phyloP scores from a whole-genome alignment of 2,888 invertebrate genomes.

The Xylocampa areola region DNA sequence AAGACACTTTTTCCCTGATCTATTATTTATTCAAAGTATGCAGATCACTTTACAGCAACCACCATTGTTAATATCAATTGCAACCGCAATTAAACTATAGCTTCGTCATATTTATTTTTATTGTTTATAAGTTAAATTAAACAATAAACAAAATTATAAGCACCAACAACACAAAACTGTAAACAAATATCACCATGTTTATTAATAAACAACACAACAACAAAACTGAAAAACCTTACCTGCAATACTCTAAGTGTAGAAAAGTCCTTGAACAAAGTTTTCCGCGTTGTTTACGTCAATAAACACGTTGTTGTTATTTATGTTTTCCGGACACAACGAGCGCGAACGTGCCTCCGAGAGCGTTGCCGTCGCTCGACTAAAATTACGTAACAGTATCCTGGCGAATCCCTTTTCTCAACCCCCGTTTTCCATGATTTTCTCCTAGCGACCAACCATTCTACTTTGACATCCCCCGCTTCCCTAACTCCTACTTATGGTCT shows the following conservation, averaged over 20 bases:
- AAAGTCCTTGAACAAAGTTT: constrained; percentile 66
- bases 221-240: constrained; percentile 57
- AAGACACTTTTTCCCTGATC: too few species aligned
- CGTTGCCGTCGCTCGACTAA: constrained; percentile 79
- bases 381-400: constrained; percentile 86
- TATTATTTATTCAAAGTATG: too few species aligned
- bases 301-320: constrained; percentile 89
- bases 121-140: too few species aligned
- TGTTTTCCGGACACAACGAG: constrained; percentile 65
- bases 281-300: constrained; percentile 82
- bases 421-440: constrained; percentile 75
- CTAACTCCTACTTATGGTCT: background rate
- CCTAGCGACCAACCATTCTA: constrained; percentile 59
- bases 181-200: constrained; percentile 9
- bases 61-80: too few species aligned
- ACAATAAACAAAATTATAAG: too few species aligned
- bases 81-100: too few species aligned
- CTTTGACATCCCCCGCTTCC: constrained; percentile 63
- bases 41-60: too few species aligned
- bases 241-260: constrained; percentile 47
- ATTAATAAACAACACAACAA: constrained; percentile 40
- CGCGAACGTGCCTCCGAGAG: constrained; percentile 72
- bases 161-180: background rate
- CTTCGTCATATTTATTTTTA: too few species aligned
- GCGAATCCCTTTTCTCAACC: constrained; percentile 74